These are phyloP conservation scores for Anastrepha ludens DNA, from an alignment of 1,140 invertebrate species.

Conservation along the genomic window DNA sequence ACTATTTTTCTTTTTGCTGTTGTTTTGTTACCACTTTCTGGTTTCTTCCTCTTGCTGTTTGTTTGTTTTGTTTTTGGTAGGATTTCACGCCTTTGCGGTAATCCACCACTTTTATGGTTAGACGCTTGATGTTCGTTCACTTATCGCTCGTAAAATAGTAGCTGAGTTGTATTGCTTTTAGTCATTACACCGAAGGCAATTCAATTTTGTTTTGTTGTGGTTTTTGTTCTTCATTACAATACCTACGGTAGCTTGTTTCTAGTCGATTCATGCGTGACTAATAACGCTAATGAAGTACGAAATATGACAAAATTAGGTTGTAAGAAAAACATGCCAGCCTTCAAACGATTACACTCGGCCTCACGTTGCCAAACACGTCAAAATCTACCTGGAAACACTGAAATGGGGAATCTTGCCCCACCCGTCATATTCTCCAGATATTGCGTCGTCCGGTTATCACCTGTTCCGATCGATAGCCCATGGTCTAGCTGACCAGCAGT, in stretches of 20 bases:
- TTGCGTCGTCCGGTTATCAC: no score
- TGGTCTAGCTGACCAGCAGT: no score
- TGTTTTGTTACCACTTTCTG: background rate
- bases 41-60: background rate
- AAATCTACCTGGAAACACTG: no score
- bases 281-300: slow-evolving; percentile 35
- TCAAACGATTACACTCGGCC: no score
- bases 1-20: background rate
- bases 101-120: slow-evolving; percentile 20
- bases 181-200: slow-evolving; percentile 13
- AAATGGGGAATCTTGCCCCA: no score
- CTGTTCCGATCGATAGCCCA: no score
- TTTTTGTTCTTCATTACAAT: background rate
- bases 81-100: background rate
- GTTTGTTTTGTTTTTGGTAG: background rate
- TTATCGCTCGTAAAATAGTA: slow-evolving; percentile 32
- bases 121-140: background rate
- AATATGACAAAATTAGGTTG: background rate
- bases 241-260: background rate
- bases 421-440: no score
- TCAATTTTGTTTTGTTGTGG: background rate
- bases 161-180: background rate
- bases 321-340: background rate
- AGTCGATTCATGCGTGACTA: background rate
- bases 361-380: no score